Evolutionary conservation across 2,888 invertebrate genomes (phyloP).

Genomic region (Stenolophus ochropezus): DNA sequence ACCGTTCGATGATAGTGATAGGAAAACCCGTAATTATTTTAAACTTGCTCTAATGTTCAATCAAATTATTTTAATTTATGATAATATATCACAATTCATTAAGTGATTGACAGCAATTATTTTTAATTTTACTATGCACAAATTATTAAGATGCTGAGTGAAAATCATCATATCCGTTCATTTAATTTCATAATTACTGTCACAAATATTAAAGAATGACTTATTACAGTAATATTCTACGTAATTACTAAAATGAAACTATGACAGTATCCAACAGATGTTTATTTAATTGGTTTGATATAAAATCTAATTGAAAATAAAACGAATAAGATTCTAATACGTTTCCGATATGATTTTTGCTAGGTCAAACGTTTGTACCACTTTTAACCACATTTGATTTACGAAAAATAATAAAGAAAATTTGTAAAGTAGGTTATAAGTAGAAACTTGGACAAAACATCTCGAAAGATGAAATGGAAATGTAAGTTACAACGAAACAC

Average conservation of each 20-base stretch:
- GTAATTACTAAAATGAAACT: not conserved
- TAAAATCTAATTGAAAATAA: not conserved
- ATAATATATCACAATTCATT: too few species aligned
- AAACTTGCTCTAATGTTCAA: too few species aligned
- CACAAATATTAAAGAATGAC: not conserved
- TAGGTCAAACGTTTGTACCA: slow-evolving; percentile 20
- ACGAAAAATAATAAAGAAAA: slow-evolving; percentile 22
- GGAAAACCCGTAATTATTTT: too few species aligned
- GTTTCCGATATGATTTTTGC: slow-evolving; percentile 1
- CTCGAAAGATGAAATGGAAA: slow-evolving; percentile 14
- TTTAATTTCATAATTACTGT: not conserved
- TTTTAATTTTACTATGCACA: too few species aligned
- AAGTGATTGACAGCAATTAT: too few species aligned
- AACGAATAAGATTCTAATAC: not conserved
- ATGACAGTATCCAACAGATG: not conserved
- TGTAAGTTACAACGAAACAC: not conserved
- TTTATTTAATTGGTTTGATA: not conserved
- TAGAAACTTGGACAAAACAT: slow-evolving; percentile 37
- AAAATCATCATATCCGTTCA: too few species aligned
- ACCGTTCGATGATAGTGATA: too few species aligned
- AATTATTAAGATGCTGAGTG: too few species aligned
- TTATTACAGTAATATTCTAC: not conserved
- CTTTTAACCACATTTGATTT: slow-evolving; percentile 20
- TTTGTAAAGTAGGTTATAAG: slow-evolving; percentile 19
- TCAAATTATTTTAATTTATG: too few species aligned